phyloP scores from a whole-genome alignment of 2,113 vertebrate genomes.

The rat (Rattus norvegicus) region GRCr8 NC_086027.1:106417501-106418000 shows the following conservation, averaged over 20 bases:
- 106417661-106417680: background rate
- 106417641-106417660: background rate
- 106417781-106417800: background rate
- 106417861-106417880: background rate
- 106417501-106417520: background rate
- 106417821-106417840: background rate
- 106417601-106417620: background rate
- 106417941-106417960: slow-evolving; percentile 8
- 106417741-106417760: background rate
- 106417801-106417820: background rate
- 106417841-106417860: background rate
- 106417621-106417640: slow-evolving; percentile 2
- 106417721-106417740: background rate
- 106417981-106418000: background rate
- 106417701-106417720: background rate
- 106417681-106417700: background rate
- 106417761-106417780: background rate
- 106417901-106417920: background rate
- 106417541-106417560: background rate
- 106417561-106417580: background rate
- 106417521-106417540: background rate
- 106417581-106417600: background rate
- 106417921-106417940: background rate
- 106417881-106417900: background rate
- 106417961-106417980: slow-evolving; percentile 12